A percentile compares a stretch with the other conserved stretches of the same genome.
Conservation (phyloP, 2,797 vertebrate genomes). For the Karalla daura region DNA sequence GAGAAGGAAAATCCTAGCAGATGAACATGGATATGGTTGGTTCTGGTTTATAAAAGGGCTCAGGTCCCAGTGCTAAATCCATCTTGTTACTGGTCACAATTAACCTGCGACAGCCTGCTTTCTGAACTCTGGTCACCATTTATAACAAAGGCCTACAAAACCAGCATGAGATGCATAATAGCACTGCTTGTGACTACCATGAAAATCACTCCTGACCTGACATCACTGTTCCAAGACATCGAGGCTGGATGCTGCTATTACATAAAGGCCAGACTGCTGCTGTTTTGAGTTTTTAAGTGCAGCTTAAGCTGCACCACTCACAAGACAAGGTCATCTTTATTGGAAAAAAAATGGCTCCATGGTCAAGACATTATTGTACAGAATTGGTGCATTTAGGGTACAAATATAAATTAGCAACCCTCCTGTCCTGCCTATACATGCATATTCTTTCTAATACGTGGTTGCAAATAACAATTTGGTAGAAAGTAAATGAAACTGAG, state of each 20-base stretch:
- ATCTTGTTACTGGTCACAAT: background rate
- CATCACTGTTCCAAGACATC: background rate
- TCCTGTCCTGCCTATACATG: no score
- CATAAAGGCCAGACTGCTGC: background rate
- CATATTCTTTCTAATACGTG: background rate
- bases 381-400: no score
- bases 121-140: background rate
- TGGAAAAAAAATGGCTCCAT: no score
- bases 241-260: background rate
- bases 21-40: background rate
- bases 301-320: background rate
- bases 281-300: background rate
- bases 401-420: no score
- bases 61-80: background rate
- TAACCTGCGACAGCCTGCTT: background rate
- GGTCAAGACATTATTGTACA: no score
- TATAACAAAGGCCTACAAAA: constrained; percentile 8
- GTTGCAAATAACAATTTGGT: background rate
- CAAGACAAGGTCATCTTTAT: background rate
- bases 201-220: background rate
- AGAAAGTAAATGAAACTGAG: background rate
- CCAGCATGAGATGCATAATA: background rate
- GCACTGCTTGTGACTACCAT: background rate
- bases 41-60: background rate
- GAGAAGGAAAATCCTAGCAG: background rate